These are phyloP conservation scores for Solea solea DNA, from an alignment of 2,113 vertebrate genomes.

Conservation along the genomic window DNA sequence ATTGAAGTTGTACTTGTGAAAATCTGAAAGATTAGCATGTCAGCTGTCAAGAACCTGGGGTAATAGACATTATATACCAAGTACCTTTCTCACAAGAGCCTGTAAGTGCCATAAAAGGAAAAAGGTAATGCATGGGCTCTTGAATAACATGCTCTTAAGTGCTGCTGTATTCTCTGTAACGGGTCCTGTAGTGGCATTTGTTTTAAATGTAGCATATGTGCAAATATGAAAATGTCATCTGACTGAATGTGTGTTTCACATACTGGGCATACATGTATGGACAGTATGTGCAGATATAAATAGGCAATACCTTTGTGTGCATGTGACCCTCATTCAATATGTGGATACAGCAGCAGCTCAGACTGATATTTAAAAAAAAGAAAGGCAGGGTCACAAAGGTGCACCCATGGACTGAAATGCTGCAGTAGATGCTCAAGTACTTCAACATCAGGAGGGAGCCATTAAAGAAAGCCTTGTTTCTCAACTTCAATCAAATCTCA, in stretches of 20 bases:
- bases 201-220: constrained; percentile 7
- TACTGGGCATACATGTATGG: background rate
- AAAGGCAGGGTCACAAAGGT: constrained; percentile 2
- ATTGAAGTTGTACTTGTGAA: background rate
- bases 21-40: constrained; percentile 18
- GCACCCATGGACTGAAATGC: background rate
- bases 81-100: constrained; percentile 21
- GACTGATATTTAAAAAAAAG: constrained; percentile 13
- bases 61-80: constrained; percentile 8
- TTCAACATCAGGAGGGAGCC: constrained; percentile 41
- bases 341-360: constrained; percentile 2
- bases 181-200: constrained; percentile 12
- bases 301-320: constrained; percentile 11
- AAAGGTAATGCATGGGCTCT: constrained; percentile 13
- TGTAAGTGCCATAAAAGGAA: constrained; percentile 19
- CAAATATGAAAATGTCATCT: constrained; percentile 11
- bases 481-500: constrained; percentile 26
- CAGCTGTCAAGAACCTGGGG: constrained; percentile 12
- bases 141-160: constrained; percentile 20
- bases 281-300: constrained; percentile 20
- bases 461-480: background rate
- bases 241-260: background rate
- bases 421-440: background rate
- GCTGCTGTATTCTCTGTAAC: background rate
- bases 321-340: constrained; percentile 38